Evolutionary conservation across 2,888 invertebrate genomes (phyloP), one percentile per base, ranked within the genome.

Genomic region (Dinocampus coccinellae): DNA sequence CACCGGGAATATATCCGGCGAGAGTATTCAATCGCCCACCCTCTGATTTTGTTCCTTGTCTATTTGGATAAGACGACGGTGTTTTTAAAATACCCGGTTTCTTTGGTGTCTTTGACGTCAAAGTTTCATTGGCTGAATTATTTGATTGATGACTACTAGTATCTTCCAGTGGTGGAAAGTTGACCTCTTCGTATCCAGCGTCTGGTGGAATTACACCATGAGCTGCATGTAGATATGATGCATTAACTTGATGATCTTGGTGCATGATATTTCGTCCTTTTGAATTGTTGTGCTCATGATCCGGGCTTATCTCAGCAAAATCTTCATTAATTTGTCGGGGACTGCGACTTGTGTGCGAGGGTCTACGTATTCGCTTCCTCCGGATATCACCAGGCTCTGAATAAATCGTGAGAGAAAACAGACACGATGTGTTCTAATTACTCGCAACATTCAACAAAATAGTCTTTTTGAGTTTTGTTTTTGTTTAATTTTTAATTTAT

Each of bases 311-410:
- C 16, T 24, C 33, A 11, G 70, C 9, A 29, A 20, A 64, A 26
- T 79, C 80, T 67, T 79, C 79, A 68, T 79, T 82, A 67, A 79
- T 76, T 73, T 82, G 82, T 69, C 83, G 80, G 71, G 84, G 81
- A 77, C 82, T 84, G 80, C 84, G 84, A 77, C 83, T 82, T 78
- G 84, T 82, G 81, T 86, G 86, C 78, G 86, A 79, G 78, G 86
- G 83, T 80, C 86, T 86, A 78, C 85, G 87, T 76, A 83, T 82
- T 65, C 85, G 86, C 78, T 85, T 87, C 84, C 84, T 84, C 81
- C 86, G 84, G 82, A 86, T 81, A 76, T 87, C 86, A 78, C 83
- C 85, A 82, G 84, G 80, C 82, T 87, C 87, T 88, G 70, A 83
- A 83, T 79, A 77, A 76, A 79, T 81, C 77, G 79, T 77, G 77